A percentile compares a stretch with the other conserved stretches of the same genome.
Conservation (phyloP, 2,888 invertebrate genomes). For the Aphodius granarius region DNA sequence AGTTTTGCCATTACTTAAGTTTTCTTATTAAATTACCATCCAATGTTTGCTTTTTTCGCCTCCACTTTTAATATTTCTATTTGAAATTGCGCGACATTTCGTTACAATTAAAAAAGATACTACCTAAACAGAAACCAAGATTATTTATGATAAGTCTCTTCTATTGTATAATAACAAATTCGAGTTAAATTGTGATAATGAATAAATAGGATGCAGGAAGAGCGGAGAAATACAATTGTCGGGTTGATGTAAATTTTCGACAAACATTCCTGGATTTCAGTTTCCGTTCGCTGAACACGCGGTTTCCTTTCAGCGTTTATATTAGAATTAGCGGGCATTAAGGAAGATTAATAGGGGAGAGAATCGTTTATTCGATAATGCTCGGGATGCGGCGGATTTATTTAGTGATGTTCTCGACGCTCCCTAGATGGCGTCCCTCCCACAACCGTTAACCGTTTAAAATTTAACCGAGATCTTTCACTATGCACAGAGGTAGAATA, state of each 20-base stretch:
- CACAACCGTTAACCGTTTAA: too few species aligned
- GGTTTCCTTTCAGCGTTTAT: background rate
- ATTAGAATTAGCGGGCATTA: background rate
- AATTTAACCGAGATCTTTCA: too few species aligned
- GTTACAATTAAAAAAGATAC: background rate
- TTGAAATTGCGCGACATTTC: background rate
- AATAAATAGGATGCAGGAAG: too few species aligned
- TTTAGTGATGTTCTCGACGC: background rate
- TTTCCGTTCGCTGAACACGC: background rate
- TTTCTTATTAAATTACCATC: background rate
- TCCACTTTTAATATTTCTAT: background rate
- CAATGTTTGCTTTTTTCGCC: background rate
- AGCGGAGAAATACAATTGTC: too few species aligned
- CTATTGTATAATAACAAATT: too few species aligned
- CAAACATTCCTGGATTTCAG: background rate
- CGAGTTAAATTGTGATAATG: too few species aligned
- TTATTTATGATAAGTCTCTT: too few species aligned
- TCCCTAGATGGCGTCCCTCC: too few species aligned
- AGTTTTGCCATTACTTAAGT: background rate
- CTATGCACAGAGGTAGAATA: too few species aligned
- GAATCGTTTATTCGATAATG: background rate
- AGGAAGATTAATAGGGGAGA: background rate
- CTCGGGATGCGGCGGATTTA: background rate
- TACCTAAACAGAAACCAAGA: too few species aligned
- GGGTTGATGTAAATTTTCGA: background rate